These are phyloP conservation scores for Amphipyra berbera DNA, from an alignment of 2,888 invertebrate species.

Conservation along the genomic window DNA sequence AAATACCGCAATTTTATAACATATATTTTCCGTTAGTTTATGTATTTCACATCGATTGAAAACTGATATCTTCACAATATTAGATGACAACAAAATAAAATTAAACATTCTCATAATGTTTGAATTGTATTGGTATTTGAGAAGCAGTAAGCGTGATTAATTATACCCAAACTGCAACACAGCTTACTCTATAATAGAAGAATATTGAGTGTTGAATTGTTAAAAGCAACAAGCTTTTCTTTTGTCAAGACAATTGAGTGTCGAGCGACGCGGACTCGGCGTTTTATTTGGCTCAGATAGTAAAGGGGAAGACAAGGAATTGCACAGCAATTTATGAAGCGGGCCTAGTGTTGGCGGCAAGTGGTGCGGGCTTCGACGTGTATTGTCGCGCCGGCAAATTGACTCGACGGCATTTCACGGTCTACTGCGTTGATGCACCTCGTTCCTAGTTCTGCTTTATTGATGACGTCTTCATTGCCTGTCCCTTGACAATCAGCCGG, in stretches of 20 bases:
- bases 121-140: neutral
- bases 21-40: neutral
- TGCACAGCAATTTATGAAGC: conserved; percentile 77
- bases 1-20: conserved; percentile 11
- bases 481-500: conserved; percentile 53
- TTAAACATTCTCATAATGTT: neutral
- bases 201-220: conserved; percentile 45
- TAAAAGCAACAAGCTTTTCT: conserved; percentile 54
- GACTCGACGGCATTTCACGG: conserved; percentile 84
- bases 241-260: conserved; percentile 57
- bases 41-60: too few relatives aligned
- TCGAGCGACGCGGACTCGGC: conserved; percentile 38
- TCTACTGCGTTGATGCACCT: conserved; percentile 79
- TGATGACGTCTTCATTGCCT: conserved; percentile 71
- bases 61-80: conserved; percentile 1
- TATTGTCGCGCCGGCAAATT: conserved; percentile 82
- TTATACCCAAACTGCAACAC: neutral
- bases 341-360: conserved; percentile 71
- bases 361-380: conserved; percentile 64
- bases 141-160: neutral
- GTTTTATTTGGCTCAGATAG: conserved; percentile 74
- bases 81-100: neutral
- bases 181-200: conserved; percentile 17
- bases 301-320: conserved; percentile 71
- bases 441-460: conserved; percentile 71